These are phyloP conservation scores for Bos indicus DNA, from an alignment of 2,113 vertebrate genomes.

Conservation along the genomic window DNA sequence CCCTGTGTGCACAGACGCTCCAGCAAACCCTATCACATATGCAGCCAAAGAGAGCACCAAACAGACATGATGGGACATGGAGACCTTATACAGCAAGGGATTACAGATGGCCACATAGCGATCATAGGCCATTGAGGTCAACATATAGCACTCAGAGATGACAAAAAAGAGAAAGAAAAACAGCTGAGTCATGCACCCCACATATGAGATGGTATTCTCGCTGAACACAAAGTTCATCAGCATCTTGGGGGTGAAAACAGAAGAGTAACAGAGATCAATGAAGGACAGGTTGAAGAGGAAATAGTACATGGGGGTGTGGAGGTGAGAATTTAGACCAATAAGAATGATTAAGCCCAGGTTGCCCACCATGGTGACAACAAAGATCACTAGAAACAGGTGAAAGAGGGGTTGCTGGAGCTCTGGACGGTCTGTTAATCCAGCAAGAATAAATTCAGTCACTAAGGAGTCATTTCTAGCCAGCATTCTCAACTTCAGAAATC, in stretches of 20 bases:
- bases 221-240: constrained; percentile 42
- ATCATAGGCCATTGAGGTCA: constrained; percentile 63
- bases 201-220: constrained; percentile 50
- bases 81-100: constrained; percentile 33
- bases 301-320: constrained; percentile 63
- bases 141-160: constrained; percentile 59
- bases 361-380: constrained; percentile 18
- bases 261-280: constrained; percentile 50
- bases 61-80: constrained; percentile 28
- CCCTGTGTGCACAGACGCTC: constrained; percentile 39
- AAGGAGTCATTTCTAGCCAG: constrained; percentile 10
- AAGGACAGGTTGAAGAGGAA: constrained; percentile 55
- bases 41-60: background rate
- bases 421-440: constrained; percentile 39
- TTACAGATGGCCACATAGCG: constrained; percentile 58
- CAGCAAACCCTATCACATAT: constrained; percentile 44
- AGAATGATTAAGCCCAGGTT: constrained; percentile 40
- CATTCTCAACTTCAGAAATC: background rate
- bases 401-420: constrained; percentile 49
- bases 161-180: constrained; percentile 64
- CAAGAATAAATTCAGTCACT: constrained; percentile 59
- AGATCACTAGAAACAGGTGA: constrained; percentile 35
- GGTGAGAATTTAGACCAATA: constrained; percentile 21
- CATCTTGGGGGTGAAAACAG: constrained; percentile 56
- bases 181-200: constrained; percentile 41